Percentiles rank a stretch among this genome's conserved stretches.
Evolutionary conservation across 2,113 vertebrate genomes (phyloP).

Genomic region (Cinclus cinclus): DNA sequence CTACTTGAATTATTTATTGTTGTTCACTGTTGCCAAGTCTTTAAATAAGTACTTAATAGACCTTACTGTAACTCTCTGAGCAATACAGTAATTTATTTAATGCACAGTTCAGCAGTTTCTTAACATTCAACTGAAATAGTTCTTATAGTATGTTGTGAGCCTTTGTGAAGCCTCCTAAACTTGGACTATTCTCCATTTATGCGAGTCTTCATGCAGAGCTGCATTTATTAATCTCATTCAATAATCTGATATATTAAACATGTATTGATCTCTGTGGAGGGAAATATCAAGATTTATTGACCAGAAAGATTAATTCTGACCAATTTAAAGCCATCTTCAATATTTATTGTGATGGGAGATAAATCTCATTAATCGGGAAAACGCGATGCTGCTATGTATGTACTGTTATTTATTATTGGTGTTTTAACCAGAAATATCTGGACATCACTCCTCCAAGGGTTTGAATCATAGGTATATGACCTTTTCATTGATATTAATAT

Average conservation of each 20-base stretch:
- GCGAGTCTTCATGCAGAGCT: background rate
- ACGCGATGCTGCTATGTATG: background rate
- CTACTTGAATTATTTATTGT: conserved; percentile 70
- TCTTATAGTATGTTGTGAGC: background rate
- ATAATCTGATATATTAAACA: conserved; percentile 31
- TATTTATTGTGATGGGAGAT: background rate
- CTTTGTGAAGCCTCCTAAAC: background rate
- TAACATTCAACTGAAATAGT: conserved; percentile 5
- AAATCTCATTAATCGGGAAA: background rate
- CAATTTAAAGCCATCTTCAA: conserved; percentile 36
- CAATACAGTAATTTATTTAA: conserved; percentile 59
- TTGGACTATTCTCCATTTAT: background rate
- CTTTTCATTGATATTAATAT: background rate
- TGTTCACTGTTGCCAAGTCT: conserved; percentile 54
- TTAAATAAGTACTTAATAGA: conserved; percentile 68
- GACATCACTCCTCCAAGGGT: background rate
- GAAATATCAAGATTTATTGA: conserved; percentile 39
- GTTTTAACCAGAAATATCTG: background rate
- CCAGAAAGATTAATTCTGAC: conserved; percentile 30
- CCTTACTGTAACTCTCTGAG: conserved; percentile 55
- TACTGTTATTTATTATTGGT: background rate
- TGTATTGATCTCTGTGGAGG: background rate
- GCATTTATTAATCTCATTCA: background rate
- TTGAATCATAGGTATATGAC: background rate
- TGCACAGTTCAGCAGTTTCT: conserved; percentile 44